Evolutionary conservation across 1,140 invertebrate genomes (phyloP), one percentile per base, ranked within the genome.

Genomic region (Cydia amplana): DNA sequence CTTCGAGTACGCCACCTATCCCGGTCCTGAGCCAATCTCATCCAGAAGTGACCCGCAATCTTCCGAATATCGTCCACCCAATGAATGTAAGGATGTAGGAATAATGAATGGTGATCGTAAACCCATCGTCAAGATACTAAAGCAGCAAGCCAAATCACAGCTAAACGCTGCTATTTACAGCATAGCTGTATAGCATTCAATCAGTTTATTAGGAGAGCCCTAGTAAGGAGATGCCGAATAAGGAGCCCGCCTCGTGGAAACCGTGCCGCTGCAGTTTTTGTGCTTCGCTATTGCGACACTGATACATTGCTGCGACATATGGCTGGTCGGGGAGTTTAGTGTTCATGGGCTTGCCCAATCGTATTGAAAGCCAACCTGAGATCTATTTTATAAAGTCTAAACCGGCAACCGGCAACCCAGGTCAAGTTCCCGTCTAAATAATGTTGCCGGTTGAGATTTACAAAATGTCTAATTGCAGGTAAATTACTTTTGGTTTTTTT

Each of bases 171-270:
- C 55, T 60, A 60, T 60, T 60, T 60, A 60, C 55, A 60, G 55
- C 55, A 60, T 60, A 60, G 55, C 20, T 60, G 55, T 60, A 60
- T 60, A 60, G 55, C 18, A 51, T 51, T 51, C 49, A 51, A 51
- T 51, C 60, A 23, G 64, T 67, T 67, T 70, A 70, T 18, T 40
- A 46, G 40, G 72, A 51, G 23, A 49, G 43, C 20, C 43, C 72
- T 23, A 51, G 25, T 77, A 78, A 40, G 75, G 78, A 25, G 14
- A 23, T 75, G 70, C 84, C 84, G 79, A 83, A 85, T 87, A 83
- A 75, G 85, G 87, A 75, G 72, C 74, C 67, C 49, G 75, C 64
- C 75, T 78, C 82, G 83, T 87, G 85, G 85, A 85, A 88, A 87
- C 82, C 83, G 82, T 87, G 87, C 77, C 86, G 76, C 49, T 72